Conservation (phyloP, 2,113 vertebrate genomes). For the Phasianus colchicus region DNA sequence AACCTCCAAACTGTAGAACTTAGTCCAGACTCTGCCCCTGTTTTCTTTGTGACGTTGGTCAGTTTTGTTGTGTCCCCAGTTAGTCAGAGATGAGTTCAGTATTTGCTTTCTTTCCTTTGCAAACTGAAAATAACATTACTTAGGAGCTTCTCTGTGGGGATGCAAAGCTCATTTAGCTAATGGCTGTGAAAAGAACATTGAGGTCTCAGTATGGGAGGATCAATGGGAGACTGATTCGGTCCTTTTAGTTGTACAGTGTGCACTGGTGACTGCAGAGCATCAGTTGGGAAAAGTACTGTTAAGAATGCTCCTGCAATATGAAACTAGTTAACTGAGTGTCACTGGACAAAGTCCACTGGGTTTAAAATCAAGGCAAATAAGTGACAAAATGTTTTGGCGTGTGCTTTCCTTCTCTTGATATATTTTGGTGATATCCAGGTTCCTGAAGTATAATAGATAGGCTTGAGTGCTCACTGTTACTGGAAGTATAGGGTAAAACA, state of each 20-base stretch:
- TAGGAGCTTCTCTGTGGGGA: not conserved
- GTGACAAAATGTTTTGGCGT: not conserved
- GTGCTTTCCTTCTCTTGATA: not conserved
- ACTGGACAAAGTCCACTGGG: not conserved
- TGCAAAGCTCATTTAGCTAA: not conserved
- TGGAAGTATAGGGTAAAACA: not conserved
- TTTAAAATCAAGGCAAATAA: not conserved
- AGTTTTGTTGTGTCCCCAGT: not conserved
- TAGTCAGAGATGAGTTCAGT: fast-evolving
- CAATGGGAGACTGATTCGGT: not conserved
- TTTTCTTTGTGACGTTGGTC: not conserved
- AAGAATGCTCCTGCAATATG: not conserved
- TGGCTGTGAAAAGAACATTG: not conserved
- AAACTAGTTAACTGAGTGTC: not conserved
- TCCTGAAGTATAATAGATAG: not conserved
- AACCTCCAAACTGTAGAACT: not conserved
- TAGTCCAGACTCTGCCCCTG: not conserved
- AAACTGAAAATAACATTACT: not conserved
- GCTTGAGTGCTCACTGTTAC: not conserved
- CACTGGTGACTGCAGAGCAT: not conserved
- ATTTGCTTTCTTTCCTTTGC: not conserved
- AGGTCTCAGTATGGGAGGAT: not conserved
- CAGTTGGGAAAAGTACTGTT: not conserved
- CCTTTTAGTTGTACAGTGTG: not conserved
- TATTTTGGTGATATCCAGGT: not conserved